Base-by-base conservation (phyloP, 2,113 vertebrate genomes). In the Syngnathus scovelli region DNA sequence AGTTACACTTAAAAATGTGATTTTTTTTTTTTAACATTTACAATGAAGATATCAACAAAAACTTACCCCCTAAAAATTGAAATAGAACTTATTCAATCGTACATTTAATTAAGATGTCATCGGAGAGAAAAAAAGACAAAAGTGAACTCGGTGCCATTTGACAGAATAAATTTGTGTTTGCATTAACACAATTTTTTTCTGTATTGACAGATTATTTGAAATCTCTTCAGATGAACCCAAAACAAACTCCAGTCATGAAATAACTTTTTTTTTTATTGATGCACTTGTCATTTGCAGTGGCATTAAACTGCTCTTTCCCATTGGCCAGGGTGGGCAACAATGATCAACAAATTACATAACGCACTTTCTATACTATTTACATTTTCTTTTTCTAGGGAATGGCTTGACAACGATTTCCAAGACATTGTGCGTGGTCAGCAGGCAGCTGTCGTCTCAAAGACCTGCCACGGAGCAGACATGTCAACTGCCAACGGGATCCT, bases 321-420 rank as follows among this genome's bases (percentile, higher is more conserved):
- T 48, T 48, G 1, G 46, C 44, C 44, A 15, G 44, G 13, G 11
- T 46, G 44, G 44, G 15, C 12, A 46, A 16, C 38, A 39, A 7
- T 39, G 38, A 7, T 43, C 12, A 12, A 43, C 41, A 43, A 12
- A 43, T 2, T 7, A 27, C 27, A 27, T 27, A 27, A 27, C 6
- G 9, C 41, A 43, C 12, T 41, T 11, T 43, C 11, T 12, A 12
- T 3, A 43, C 9, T 3, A 43, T 43, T 12, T 43, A 12, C 9
- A 43, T 12, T 27, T 39, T 65, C 21, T 60, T 55, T 58, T 65
- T 76, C 33, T 44, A 98, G 96, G 0, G 83, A 92, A 13, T 94
- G 94, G 94, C 3, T 95, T 64, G 82, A 84, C 58, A 87, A 76
- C 37, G 92, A 94, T 46, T 89, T 96, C 33, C 80, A 86, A 0